A percentile compares a stretch with the other conserved stretches of the same genome.
These are phyloP conservation scores for Halictus rubicundus DNA, from an alignment of 1,140 invertebrate genomes.

Conservation along the genomic window DNA sequence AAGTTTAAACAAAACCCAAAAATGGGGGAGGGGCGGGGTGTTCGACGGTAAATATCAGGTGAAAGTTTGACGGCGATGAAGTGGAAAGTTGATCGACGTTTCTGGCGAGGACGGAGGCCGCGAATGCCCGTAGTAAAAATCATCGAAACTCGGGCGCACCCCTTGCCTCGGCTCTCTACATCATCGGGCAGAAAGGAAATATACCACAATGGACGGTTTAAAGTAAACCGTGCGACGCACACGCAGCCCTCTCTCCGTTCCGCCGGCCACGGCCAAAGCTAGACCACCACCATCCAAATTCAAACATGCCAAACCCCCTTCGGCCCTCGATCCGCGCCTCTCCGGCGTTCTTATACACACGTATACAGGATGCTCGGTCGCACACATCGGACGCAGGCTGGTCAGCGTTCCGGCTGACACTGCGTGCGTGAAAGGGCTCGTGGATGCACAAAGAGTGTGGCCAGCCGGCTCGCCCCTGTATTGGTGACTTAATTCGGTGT, in stretches of 20 bases:
- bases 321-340: slow-evolving; percentile 17
- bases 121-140: background rate
- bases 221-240: slow-evolving; percentile 60
- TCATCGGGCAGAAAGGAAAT: slow-evolving; percentile 36
- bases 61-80: too few species aligned
- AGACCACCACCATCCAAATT: slow-evolving; percentile 65
- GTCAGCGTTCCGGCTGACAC: slow-evolving; percentile 40
- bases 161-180: background rate
- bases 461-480: slow-evolving; percentile 54
- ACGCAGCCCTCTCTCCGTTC: slow-evolving; percentile 30
- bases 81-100: too few species aligned
- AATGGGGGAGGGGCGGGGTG: too few species aligned
- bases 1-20: too few species aligned
- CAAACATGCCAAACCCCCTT: slow-evolving; percentile 54
- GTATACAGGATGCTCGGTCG: slow-evolving; percentile 33
- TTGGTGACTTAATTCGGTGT: slow-evolving; percentile 72
- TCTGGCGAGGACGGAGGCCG: background rate
- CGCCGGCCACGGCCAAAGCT: slow-evolving; percentile 42
- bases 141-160: slow-evolving; percentile 18
- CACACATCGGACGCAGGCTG: slow-evolving; percentile 16
- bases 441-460: slow-evolving; percentile 66
- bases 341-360: slow-evolving; percentile 54
- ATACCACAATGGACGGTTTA: slow-evolving; percentile 47
- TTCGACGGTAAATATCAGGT: too few species aligned
- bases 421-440: slow-evolving; percentile 63